Evolutionary conservation across 2,888 invertebrate genomes (phyloP), one percentile per base, ranked within the genome.

Genomic region (Drosophila merina): DNA sequence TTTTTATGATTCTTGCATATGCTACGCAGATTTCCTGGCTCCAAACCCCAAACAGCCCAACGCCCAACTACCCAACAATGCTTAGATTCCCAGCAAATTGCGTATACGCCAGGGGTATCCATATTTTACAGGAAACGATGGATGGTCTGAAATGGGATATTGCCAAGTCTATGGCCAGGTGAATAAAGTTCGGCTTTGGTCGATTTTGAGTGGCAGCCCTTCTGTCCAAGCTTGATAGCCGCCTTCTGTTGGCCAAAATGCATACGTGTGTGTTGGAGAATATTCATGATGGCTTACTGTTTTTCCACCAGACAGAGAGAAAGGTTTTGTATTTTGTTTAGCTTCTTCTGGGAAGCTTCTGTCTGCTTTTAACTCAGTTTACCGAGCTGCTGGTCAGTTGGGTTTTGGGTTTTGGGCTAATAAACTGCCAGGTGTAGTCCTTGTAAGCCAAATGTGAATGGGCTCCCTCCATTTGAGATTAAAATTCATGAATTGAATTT

Each of bases 1-100:
- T 76, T 80, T 75, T 80, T 75, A 80, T 85, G 74, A 66, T 56
- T 38, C 66, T 63, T 81, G 74, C 79, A 81, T 76, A 67, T 79
- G 79, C 74, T 68, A 68, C 49, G 48, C 60, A 50, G 31, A 42
- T 51, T 47, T 42, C 47, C 67, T 33, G 45, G 47, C 14, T 14
- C 57, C 25, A 47, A 10, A 48, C 8, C 10, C 14, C 8, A 8
- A 8, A 7, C 14, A 14, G 14, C 14, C 14, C 14, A 14, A 14
- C 48, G 2, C 26, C 10, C 9, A 5, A 20, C 20, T 20, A 20
- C 20, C 5, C 49, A 25, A 14, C 33, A 12, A 20, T 28, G 31
- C 45, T 67, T 68, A 48, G 58, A 48, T 26, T 14, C n/a, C 14
- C 51, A 57, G 56, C 5, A 26, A 50, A 56, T 51, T 64, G 51